Conservation (phyloP, 2,888 invertebrate species). For the Ochlodes sylvanus region DNA sequence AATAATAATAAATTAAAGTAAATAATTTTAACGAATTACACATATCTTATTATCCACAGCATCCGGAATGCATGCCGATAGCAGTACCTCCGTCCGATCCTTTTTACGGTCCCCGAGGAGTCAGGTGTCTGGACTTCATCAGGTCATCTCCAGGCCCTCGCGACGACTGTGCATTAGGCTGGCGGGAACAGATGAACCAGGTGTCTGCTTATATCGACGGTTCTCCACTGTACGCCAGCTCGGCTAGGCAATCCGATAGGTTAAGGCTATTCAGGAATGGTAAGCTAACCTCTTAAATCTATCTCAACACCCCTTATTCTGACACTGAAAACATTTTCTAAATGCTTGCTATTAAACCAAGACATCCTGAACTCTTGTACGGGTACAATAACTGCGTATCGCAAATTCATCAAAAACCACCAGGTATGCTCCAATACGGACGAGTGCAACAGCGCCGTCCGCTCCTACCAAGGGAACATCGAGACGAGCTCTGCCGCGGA, state of each 20-base stretch:
- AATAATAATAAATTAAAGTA: too few relatives aligned
- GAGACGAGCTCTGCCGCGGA: conserved; percentile 88
- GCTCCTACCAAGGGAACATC: conserved; percentile 82
- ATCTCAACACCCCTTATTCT: too few relatives aligned
- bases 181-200: conserved; percentile 94
- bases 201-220: conserved; percentile 93
- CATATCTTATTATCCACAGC: conserved; percentile 73
- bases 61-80: conserved; percentile 95
- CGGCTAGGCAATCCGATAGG: conserved; percentile 88
- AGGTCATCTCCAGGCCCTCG: conserved; percentile 92
- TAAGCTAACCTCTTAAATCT: conserved; percentile 50
- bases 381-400: not conserved
- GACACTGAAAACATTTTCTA: too few relatives aligned
- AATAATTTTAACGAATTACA: not conserved
- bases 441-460: conserved; percentile 86
- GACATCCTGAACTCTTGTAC: not conserved
- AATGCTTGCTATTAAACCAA: not conserved
- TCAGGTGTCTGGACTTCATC: conserved; percentile 92
- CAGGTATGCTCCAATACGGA: conserved; percentile 86
- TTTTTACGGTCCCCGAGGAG: conserved; percentile 89
- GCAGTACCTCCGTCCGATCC: conserved; percentile 89
- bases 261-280: conserved; percentile 91
- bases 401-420: not conserved
- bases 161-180: conserved; percentile 92
- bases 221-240: conserved; percentile 93